phyloP scores from a whole-genome alignment of 1,140 invertebrate genomes.

The Trissolcus basalis region DNA sequence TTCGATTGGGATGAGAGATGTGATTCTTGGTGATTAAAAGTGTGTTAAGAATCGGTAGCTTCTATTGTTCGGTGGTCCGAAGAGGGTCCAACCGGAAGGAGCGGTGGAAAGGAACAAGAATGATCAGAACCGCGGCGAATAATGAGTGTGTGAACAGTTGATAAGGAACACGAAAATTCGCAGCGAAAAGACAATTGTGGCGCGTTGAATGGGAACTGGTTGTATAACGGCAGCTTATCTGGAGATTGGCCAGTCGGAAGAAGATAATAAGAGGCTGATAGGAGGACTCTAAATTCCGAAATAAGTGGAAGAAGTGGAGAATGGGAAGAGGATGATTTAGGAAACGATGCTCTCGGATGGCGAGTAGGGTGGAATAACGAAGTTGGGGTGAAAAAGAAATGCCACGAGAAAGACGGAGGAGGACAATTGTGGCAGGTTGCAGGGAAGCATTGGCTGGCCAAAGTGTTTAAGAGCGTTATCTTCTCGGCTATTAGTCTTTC shows the following conservation, averaged over 20 bases:
- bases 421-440: constrained; percentile 59
- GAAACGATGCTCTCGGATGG: constrained; percentile 17
- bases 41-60: too few relatives aligned
- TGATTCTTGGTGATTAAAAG: too few relatives aligned
- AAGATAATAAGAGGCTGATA: constrained; percentile 29
- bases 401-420: constrained; percentile 19
- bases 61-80: constrained; percentile 7
- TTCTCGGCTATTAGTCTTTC: constrained; percentile 75
- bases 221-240: constrained; percentile 37
- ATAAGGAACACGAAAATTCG: constrained; percentile 15
- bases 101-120: constrained; percentile 7
- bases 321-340: constrained; percentile 32
- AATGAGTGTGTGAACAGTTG: constrained; percentile 11
- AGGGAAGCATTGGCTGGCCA: constrained; percentile 73
- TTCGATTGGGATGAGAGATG: too few relatives aligned
- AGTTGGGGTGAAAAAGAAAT: constrained; percentile 27
- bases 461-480: constrained; percentile 76
- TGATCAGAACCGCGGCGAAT: not conserved
- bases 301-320: constrained; percentile 12
- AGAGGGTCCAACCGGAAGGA: constrained; percentile 5
- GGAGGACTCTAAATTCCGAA: constrained; percentile 11
- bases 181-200: constrained; percentile 3
- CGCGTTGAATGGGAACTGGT: constrained; percentile 12
- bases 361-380: constrained; percentile 45
- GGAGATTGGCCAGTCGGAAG: constrained; percentile 22